phyloP scores from a whole-genome alignment of 2,113 vertebrate genomes.

The Passer domesticus region DNA sequence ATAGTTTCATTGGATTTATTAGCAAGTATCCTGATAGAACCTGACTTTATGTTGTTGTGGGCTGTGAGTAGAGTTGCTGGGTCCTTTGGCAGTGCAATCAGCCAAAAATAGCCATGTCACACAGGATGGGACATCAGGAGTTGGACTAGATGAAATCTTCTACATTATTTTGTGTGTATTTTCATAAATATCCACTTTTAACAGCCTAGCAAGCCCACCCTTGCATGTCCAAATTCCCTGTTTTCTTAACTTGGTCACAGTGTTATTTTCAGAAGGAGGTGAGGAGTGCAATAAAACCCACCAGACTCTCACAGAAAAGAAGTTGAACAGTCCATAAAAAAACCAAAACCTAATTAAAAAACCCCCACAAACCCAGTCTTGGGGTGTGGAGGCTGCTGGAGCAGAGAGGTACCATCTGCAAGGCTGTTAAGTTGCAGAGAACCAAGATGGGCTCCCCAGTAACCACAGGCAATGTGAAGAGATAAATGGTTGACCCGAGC shows the following conservation, averaged over 20 bases:
- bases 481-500: conserved; percentile 99
- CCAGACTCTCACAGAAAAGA: neutral
- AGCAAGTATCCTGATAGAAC: neutral
- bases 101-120: neutral
- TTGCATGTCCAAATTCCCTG: neutral
- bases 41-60: neutral
- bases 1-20: neutral
- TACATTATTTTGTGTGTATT: neutral
- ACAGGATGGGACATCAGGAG: neutral
- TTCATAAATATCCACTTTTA: neutral
- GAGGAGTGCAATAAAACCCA: neutral
- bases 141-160: neutral
- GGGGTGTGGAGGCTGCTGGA: conserved; percentile 67
- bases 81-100: neutral
- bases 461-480: conserved; percentile 95
- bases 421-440: conserved; percentile 88
- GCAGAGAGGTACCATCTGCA: conserved; percentile 82
- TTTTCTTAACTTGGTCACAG: neutral
- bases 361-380: conserved; percentile 18
- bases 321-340: neutral
- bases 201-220: neutral
- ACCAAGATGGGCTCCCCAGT: conserved; percentile 88
- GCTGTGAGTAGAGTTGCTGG: neutral
- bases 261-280: neutral
- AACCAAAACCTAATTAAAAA: neutral